Evolutionary conservation across 2,113 vertebrate genomes (phyloP), one percentile per base, ranked within the genome.

Genomic region (Nothobranchius kuhntae): DNA sequence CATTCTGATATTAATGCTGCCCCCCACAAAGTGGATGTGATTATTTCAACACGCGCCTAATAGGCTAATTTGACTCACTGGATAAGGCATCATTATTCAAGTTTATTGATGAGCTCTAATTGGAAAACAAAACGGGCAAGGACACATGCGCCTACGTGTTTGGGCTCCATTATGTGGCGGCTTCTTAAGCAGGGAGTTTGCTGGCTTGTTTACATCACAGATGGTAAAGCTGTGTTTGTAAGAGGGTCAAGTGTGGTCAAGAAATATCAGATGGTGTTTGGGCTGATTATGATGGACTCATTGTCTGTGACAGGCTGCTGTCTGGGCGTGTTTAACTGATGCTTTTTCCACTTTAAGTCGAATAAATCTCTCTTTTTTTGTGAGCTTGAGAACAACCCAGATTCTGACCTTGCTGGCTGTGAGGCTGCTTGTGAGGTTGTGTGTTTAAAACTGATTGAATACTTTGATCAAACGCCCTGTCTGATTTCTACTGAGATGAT

Each of bases 401-500:
- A 78, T 44, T 66, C 58, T 75, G 80, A 86, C 85, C 81, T 71
- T 65, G 72, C 71, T 84, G 61, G 6, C 65, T 1, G 64, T 1
- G 56, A 76, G 82, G 62, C 67, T 71, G 53, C 64, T 73, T 61
- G 64, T 66, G 73, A 55, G 69, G 60, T 80, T 82, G 77, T 81
- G 74, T 83, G 81, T 82, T 84, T 77, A 50, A 67, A 75, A 73
- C 84, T 67, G 82, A 88, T 85, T 68, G 79, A 74, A 84, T 68
- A 84, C 87, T 93, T 91, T 93, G 89, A 93, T 92, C 90, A 92
- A 87, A 87, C 82, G 78, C 73, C 70, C 83, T 80, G 87, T 86
- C 88, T 93, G 90, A 93, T 93, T 88, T 89, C 80, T 89, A 83
- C 73, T 77, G 88, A 91, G 89, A 90, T 92, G 87, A 92, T 92